Percentiles rank a stretch among this genome's conserved stretches.
Conservation (phyloP, 23 tunicate species). For the Halocynthia roretzi region DNA sequence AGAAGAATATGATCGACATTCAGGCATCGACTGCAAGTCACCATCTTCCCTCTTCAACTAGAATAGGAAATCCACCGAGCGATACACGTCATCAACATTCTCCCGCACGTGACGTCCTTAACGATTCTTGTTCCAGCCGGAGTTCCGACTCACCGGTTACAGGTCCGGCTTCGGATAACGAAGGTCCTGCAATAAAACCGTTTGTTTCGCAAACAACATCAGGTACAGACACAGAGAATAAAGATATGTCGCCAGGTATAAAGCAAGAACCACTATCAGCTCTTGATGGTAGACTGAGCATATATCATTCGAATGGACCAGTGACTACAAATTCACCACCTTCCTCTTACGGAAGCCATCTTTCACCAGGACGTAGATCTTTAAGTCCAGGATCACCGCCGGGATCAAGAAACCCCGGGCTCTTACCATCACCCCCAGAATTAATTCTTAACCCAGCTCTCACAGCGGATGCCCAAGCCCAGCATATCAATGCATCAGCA, state of each 20-base stretch:
- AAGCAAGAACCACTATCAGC: conserved; percentile 27
- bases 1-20: too few relatives aligned
- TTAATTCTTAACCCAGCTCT: background rate
- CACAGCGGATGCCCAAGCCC: background rate
- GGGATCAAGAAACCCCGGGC: background rate
- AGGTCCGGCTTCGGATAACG: conserved; percentile 11
- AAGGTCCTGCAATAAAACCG: background rate
- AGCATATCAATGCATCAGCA: background rate
- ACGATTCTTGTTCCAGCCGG: too few relatives aligned
- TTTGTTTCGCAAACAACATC: background rate
- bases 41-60: too few relatives aligned
- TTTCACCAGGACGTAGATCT: conserved; percentile 1
- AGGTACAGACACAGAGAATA: conserved; percentile 10
- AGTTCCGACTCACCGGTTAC: too few relatives aligned
- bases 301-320: background rate
- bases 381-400: conserved; percentile 15
- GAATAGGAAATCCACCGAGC: too few relatives aligned
- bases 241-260: conserved; percentile 5
- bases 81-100: too few relatives aligned
- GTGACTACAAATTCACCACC: conserved; percentile 6
- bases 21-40: too few relatives aligned
- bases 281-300: background rate
- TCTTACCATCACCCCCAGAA: conserved; percentile 1
- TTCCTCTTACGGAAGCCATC: conserved; percentile 16
- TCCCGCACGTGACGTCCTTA: too few relatives aligned